Conservation (phyloP, 2,797 vertebrate genomes). For the Poeciliopsis infans region DNA sequence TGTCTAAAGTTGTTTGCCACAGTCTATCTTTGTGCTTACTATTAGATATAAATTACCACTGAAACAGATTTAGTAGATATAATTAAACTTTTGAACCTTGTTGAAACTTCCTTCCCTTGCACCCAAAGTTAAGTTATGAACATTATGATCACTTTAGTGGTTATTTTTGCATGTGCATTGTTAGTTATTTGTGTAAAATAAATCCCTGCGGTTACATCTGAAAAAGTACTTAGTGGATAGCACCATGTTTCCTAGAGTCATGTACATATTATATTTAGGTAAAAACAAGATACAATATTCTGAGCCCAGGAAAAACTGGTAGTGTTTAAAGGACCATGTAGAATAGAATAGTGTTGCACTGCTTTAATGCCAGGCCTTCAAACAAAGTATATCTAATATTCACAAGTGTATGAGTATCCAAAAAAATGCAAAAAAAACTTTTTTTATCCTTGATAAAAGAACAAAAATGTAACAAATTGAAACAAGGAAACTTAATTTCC, state of each 20-base stretch:
- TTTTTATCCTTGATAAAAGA: slow-evolving; percentile 9
- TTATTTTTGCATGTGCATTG: neutral
- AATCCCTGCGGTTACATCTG: neutral
- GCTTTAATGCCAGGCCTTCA: neutral
- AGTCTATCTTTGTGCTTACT: neutral
- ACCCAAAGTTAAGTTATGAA: neutral
- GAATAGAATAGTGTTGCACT: neutral
- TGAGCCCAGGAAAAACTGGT: neutral
- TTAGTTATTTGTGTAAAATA: neutral
- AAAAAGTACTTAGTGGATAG: neutral
- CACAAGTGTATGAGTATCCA: neutral
- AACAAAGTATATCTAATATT: neutral
- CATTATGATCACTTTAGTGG: neutral
- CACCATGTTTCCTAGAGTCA: neutral
- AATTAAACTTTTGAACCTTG: neutral
- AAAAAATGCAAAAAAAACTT: slow-evolving; percentile 10
- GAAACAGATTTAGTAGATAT: neutral
- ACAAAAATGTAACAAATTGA: slow-evolving; percentile 26
- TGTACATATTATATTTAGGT: neutral
- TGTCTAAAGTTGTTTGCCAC: neutral
- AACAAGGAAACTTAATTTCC: slow-evolving; percentile 8
- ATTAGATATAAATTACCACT: neutral
- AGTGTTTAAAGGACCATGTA: neutral
- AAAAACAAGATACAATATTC: neutral
- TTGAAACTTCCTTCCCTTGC: neutral